phyloP scores from a whole-genome alignment of 2,797 vertebrate genomes.

The Pygocentrus nattereri region DNA sequence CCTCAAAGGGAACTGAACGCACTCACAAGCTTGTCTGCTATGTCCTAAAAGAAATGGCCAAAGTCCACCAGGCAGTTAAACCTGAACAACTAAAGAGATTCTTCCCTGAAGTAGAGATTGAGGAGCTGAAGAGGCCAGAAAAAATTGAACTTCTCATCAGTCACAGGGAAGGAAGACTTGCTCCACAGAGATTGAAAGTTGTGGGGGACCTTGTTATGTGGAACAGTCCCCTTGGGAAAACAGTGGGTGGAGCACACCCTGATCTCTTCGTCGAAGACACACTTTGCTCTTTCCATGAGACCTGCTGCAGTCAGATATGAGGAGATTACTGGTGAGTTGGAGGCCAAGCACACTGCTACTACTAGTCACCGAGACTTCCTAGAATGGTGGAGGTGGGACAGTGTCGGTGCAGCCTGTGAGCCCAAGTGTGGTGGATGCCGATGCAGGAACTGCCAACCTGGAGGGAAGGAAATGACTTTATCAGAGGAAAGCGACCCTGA shows the following conservation, averaged over 20 bases:
- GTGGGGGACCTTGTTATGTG: constrained; percentile 2
- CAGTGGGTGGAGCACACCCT: constrained; percentile 15
- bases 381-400: constrained; percentile 30
- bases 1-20: not conserved
- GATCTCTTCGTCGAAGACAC: not conserved
- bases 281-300: constrained; percentile 27
- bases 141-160: not conserved
- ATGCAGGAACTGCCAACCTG: constrained; percentile 31
- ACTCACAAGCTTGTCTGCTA: constrained; percentile 13
- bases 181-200: not conserved
- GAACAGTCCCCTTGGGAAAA: not conserved
- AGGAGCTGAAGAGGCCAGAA: not conserved
- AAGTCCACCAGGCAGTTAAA: not conserved
- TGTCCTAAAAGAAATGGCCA: constrained; percentile 16
- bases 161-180: not conserved
- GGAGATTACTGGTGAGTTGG: not conserved
- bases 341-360: not conserved
- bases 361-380: not conserved
- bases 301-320: not conserved
- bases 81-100: constrained; percentile 14
- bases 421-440: constrained; percentile 27
- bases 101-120: not conserved
- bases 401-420: constrained; percentile 22
- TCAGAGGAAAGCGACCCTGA: constrained; percentile 39
- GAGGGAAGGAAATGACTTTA: constrained; percentile 37